Evolutionary conservation across 2,113 vertebrate species (phyloP).

Genomic region (Riparia riparia): DNA sequence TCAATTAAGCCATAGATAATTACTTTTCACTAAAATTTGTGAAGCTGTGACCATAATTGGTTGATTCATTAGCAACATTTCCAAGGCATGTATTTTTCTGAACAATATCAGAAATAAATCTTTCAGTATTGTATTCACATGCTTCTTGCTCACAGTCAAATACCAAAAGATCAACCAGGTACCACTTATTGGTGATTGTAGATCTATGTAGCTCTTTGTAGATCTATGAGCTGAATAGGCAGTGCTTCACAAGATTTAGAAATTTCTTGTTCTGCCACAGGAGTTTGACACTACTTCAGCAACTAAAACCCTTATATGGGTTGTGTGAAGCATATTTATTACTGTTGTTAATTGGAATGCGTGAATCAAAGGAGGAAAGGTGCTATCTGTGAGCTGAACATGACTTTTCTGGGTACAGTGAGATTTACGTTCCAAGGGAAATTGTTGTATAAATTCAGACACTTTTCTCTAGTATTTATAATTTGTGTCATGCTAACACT

Average conservation of each 20-base stretch:
- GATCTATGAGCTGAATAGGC: neutral
- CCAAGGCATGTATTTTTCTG: neutral
- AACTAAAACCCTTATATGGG: neutral
- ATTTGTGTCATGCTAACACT: fast-evolving
- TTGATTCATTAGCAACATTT: neutral
- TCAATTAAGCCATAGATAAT: neutral
- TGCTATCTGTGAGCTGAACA: neutral
- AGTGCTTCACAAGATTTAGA: neutral
- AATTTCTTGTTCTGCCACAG: neutral
- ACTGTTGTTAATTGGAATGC: neutral
- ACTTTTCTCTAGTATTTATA: neutral
- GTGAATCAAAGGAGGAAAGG: neutral
- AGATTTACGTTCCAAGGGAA: slow-evolving; percentile 12
- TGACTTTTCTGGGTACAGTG: neutral
- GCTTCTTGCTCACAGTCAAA: neutral
- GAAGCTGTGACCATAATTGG: neutral
- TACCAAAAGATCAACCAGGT: neutral
- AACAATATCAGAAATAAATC: neutral
- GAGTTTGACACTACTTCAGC: neutral
- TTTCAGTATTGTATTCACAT: neutral
- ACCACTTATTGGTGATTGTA: neutral
- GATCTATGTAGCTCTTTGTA: neutral
- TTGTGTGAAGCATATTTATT: neutral
- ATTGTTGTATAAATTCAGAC: neutral
- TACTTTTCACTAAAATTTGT: neutral